Base-by-base conservation (phyloP, 2,888 invertebrate genomes). In the Hypercompe scribonia region DNA sequence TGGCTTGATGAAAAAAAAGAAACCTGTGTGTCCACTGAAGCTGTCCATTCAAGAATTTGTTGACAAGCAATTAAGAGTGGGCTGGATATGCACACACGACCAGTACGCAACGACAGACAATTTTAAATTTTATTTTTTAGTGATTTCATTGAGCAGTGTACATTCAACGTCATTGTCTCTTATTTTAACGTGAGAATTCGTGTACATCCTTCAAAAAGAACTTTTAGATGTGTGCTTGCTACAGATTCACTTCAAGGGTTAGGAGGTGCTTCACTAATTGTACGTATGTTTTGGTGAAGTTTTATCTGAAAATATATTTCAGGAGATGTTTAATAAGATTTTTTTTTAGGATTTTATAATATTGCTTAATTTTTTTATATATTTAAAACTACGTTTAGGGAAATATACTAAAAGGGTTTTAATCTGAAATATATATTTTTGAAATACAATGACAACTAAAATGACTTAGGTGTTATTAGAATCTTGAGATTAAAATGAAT, bases 51-150 rank as follows among this genome's bases (percentile, higher is more conserved):
- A 92, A 92, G 93, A 93, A 93, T 93, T 91, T 93, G 90, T 91
- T 93, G 94, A 93, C 93, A 94, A 91, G 91, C 93, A 94, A 94
- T 94, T 95, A 94, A 93, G 87, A 87, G 86, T 88, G 86, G 82
- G 72, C 86, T 81, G 84, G 79, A 86, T 85, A 87, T 85, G 81
- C 75, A 80, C 73, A 66, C 83, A 80, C 73, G 85, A 78, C 80
- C 78, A 79, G 83, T 85, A 87, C 86, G 84, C 79, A 85, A 83
- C 86, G 75, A 84, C 79, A 79, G 80, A 80, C 81, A 82, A 88
- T 86, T 86, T 84, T 84, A 82, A 78, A 78, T 78, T 21, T 77
- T 66, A 70, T 77, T 79, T 84, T 83, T 88, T 86, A 85, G 86
- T 85, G 78, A 73, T 83, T 81, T 78, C 76, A 84, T 81, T 86